phyloP scores from a whole-genome alignment of 1,140 invertebrate genomes.

The Trichonephila inaurata region DNA sequence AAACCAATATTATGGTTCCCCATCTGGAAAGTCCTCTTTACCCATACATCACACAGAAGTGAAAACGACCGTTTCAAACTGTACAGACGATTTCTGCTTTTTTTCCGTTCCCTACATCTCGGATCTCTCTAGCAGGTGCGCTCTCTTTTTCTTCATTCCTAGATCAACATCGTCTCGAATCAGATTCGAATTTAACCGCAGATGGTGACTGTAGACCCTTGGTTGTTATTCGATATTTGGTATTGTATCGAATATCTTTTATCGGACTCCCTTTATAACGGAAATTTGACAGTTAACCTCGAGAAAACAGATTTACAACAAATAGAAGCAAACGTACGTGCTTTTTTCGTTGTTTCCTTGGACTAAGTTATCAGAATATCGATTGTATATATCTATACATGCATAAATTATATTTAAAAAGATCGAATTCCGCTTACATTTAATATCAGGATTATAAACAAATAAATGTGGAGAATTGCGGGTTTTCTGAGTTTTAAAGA shows the following conservation, averaged over 20 bases:
- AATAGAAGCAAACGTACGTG: background rate
- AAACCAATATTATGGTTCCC: slow-evolving; percentile 74
- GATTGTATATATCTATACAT: background rate
- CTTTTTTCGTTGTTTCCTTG: background rate
- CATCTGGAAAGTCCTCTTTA: slow-evolving; percentile 66
- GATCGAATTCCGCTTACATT: background rate
- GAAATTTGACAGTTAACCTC: slow-evolving; percentile 24
- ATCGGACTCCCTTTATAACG: slow-evolving; percentile 40
- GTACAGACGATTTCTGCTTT: slow-evolving; percentile 36
- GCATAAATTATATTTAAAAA: background rate
- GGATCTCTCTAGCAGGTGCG: slow-evolving; percentile 50
- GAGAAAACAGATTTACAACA: slow-evolving; percentile 29
- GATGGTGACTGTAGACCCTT: slow-evolving; percentile 50
- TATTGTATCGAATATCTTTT: slow-evolving; percentile 41
- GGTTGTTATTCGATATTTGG: slow-evolving; percentile 41
- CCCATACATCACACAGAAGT: slow-evolving; percentile 69
- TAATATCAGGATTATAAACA: background rate
- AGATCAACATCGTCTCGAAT: slow-evolving; percentile 65
- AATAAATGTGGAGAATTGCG: too few relatives aligned
- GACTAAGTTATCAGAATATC: background rate
- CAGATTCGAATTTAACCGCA: slow-evolving; percentile 68
- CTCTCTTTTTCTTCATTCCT: slow-evolving; percentile 47
- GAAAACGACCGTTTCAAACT: slow-evolving; percentile 71
- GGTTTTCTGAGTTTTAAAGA: too few relatives aligned
- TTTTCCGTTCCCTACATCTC: background rate